Evolutionary conservation across 2,113 vertebrate genomes (phyloP).

Genomic region (Psophia crepitans): DNA sequence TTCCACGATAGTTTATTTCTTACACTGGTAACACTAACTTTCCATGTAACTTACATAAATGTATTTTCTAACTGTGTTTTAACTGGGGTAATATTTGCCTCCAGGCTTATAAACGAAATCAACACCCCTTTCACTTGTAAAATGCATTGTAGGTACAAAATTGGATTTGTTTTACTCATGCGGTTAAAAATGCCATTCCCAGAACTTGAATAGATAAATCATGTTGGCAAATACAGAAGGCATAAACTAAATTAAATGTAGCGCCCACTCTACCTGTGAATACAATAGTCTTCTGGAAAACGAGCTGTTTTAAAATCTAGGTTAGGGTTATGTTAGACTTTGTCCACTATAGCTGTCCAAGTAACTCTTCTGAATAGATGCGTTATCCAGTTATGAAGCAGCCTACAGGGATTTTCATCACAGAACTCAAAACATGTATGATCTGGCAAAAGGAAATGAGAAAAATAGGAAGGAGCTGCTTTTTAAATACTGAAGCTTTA

Average conservation of each 20-base stretch:
- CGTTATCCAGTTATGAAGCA: not conserved
- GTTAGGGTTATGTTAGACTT: not conserved
- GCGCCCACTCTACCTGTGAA: not conserved
- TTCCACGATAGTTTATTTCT: not conserved
- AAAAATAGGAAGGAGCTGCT: not conserved
- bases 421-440: not conserved
- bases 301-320: not conserved
- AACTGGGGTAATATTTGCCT: not conserved
- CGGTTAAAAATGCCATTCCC: not conserved
- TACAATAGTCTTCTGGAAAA: not conserved
- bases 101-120: not conserved
- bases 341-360: not conserved
- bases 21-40: not conserved
- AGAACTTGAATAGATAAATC: not conserved
- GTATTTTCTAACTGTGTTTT: not conserved
- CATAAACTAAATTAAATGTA: not conserved
- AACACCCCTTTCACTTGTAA: not conserved
- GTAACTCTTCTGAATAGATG: not conserved
- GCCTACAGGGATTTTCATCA: not conserved
- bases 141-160: not conserved
- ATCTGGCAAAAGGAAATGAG: not conserved
- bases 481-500: not conserved
- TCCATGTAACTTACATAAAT: not conserved
- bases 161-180: not conserved
- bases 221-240: not conserved